phyloP scores from a whole-genome alignment of 2,113 vertebrate species.

The Perca schrenkii region DNA sequence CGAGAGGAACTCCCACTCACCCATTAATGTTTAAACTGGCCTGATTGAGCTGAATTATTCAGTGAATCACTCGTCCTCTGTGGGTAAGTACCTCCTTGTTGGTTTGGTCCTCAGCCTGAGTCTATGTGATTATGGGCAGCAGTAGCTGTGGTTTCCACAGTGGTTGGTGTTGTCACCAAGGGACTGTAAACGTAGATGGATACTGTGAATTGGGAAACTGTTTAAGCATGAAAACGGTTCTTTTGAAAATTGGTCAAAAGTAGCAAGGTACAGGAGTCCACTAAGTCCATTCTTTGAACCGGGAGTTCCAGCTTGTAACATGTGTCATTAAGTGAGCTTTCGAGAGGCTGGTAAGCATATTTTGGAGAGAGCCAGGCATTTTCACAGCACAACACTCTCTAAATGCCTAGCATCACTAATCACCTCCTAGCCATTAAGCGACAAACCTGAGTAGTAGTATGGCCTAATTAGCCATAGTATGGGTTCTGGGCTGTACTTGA shows the following conservation, averaged over 20 bases:
- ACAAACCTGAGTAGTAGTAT: background rate
- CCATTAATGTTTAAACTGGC: slow-evolving; percentile 80
- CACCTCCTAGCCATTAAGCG: background rate
- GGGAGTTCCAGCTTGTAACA: background rate
- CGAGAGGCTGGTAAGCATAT: background rate
- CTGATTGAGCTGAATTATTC: slow-evolving; percentile 79
- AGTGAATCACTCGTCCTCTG: slow-evolving; percentile 60
- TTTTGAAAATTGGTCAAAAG: background rate
- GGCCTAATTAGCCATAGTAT: background rate
- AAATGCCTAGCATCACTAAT: background rate
- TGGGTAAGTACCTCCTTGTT: slow-evolving; percentile 53
- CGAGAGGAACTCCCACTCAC: slow-evolving; percentile 71
- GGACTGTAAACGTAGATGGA: background rate
- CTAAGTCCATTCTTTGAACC: background rate
- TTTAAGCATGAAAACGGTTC: background rate
- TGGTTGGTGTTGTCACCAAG: background rate
- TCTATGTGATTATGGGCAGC: slow-evolving; percentile 16
- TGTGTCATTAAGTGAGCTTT: background rate
- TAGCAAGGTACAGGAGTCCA: background rate
- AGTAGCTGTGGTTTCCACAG: background rate
- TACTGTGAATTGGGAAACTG: background rate
- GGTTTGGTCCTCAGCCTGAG: slow-evolving; percentile 34
- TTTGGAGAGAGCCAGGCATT: background rate
- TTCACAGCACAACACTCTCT: background rate
- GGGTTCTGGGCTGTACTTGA: background rate